Base-by-base conservation (phyloP, 2,113 vertebrate species). In the Bucco capensis region DNA sequence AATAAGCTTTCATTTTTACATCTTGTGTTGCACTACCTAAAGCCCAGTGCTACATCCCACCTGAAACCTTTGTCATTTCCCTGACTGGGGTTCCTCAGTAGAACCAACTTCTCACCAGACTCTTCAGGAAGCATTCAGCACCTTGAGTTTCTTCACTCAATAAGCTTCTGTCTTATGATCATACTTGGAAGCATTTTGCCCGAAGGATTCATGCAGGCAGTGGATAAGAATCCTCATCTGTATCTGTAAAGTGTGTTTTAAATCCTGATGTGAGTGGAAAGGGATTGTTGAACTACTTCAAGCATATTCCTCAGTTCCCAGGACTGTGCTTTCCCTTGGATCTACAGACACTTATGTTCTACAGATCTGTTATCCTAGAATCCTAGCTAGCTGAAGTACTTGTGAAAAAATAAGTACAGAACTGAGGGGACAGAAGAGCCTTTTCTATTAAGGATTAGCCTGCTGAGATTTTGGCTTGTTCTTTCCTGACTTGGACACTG, bases 1-100 rank as follows among this genome's bases (percentile, higher is more conserved):
- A 53, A 1, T 23, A 35, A 40, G 27, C 40, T 47, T n/a, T 76
- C 50, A 4, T 42, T 15, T 90, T 62, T 25, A 7, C 23, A 18
- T 28, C 56, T 67, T 61, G 9, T 0, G 1, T 76, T 40, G 14
- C 2, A 4, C 11, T 24, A 9, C 53, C 24, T 6, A 2, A 24
- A 80, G 50, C 18, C 30, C 50, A 74, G 42, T 38, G 19, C 33
- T 61, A 15, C 62, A 37, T 42, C 37, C 72, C 25, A 19, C 19
- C 35, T 88, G 25, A 27, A 42, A 31, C 22, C 77, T 54, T 30
- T 62, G 37, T 71, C 27, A 25, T 65, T 64, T 58, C 31, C 60
- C 25, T 51, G 50, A 14, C 54, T 33, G 40, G 44, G 16, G 22
- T 72, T 89, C 60, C 27, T 64, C n/a, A 65, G 22, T 42, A 82